Evolutionary conservation across 2,113 vertebrate species (phyloP).

Genomic region (Tachycineta bicolor): DNA sequence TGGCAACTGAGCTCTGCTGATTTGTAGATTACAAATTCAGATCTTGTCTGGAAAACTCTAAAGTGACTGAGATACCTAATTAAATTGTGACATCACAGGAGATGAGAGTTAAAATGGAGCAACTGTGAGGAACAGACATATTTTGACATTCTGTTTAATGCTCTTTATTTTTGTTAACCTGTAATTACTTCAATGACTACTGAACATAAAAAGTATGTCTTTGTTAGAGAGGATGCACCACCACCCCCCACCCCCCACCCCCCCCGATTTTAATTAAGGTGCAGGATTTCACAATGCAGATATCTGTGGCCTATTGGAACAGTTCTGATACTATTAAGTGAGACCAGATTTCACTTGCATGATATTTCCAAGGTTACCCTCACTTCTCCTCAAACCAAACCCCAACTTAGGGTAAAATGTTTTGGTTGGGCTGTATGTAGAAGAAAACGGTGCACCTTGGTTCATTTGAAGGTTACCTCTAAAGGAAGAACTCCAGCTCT

Average conservation of each 20-base stretch:
- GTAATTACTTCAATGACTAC: slow-evolving; percentile 3
- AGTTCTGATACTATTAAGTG: background rate
- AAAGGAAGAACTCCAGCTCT: background rate
- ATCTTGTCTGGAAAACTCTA: background rate
- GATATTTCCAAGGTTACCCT: background rate
- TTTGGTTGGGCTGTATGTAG: background rate
- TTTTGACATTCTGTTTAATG: slow-evolving; percentile 52
- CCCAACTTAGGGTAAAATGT: background rate
- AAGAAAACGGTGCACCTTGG: background rate
- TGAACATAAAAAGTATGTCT: slow-evolving; percentile 5
- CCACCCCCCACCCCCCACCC: background rate
- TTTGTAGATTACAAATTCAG: background rate
- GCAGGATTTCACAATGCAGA: slow-evolving; percentile 16
- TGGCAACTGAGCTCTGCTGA: background rate
- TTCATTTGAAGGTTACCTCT: background rate
- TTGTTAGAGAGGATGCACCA: background rate
- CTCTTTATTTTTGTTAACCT: slow-evolving; percentile 34
- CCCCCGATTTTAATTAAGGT: slow-evolving; percentile 15
- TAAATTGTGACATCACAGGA: slow-evolving; percentile 39
- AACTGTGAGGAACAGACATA: slow-evolving; percentile 11
- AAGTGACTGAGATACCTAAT: slow-evolving; percentile 19
- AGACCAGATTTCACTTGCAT: slow-evolving; percentile 1
- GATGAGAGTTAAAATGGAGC: slow-evolving; percentile 1
- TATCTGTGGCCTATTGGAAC: slow-evolving; percentile 1
- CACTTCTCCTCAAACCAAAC: slow-evolving; percentile 1